Evolutionary conservation across 2,113 vertebrate genomes (phyloP).

Genomic region (Coptodon bakossiorum): DNA sequence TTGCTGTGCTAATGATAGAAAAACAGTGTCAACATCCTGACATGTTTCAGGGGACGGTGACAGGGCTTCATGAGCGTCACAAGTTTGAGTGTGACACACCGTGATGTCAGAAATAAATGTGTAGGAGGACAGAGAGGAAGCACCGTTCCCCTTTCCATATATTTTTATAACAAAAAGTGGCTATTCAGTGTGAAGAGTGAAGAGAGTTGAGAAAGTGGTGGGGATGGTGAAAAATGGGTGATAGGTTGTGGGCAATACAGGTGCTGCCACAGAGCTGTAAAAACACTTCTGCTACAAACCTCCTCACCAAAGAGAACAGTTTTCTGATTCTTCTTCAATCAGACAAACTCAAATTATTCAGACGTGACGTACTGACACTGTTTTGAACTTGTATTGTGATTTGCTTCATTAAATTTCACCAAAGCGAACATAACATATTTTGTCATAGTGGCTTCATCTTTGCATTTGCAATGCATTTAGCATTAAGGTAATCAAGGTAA

Average conservation of each 20-base stretch:
- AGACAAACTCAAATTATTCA: not conserved
- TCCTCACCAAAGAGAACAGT: not conserved
- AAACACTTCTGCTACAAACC: not conserved
- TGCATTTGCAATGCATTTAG: not conserved
- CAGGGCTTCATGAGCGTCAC: conserved; percentile 8
- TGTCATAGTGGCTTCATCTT: not conserved
- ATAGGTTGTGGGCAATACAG: not conserved
- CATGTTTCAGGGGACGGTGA: conserved; percentile 20
- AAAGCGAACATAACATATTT: not conserved
- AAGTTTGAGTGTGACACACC: conserved; percentile 3
- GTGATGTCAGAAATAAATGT: conserved; percentile 26
- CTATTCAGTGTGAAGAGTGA: not conserved
- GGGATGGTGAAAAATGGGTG: not conserved
- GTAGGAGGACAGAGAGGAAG: conserved; percentile 32
- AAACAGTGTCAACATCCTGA: conserved; percentile 13
- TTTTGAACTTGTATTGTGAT: not conserved
- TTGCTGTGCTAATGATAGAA: conserved; percentile 31
- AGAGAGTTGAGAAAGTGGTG: not conserved
- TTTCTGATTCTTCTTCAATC: not conserved
- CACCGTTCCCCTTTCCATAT: not conserved
- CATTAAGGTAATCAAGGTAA: not conserved
- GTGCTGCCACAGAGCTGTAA: not conserved
- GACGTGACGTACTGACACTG: not conserved
- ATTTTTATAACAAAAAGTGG: conserved; percentile 2
- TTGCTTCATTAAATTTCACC: not conserved